Conservation (phyloP, 2,888 invertebrate genomes). For the Dendrolimus houi region DNA sequence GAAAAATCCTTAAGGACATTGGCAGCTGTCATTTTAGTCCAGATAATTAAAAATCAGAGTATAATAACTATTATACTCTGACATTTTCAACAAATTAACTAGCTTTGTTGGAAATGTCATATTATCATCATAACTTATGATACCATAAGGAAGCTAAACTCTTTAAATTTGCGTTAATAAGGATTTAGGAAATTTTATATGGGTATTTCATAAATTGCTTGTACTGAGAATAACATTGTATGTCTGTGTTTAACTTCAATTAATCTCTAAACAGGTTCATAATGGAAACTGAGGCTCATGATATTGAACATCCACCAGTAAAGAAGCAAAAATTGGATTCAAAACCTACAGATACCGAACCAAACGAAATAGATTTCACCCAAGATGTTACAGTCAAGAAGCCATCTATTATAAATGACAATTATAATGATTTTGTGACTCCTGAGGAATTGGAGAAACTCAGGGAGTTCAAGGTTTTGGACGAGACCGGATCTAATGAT, state of each 20-base stretch:
- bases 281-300: slow-evolving; percentile 23
- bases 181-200: neutral
- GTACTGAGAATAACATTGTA: too few species aligned
- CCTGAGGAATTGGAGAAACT: slow-evolving; percentile 48
- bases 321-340: slow-evolving; percentile 34
- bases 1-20: too few species aligned
- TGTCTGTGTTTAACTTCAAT: slow-evolving; percentile 15
- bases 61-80: too few species aligned
- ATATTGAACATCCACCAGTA: slow-evolving; percentile 22
- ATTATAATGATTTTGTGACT: slow-evolving; percentile 37
- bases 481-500: slow-evolving; percentile 61
- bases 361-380: slow-evolving; percentile 13
- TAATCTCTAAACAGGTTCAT: slow-evolving; percentile 28
- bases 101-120: neutral
- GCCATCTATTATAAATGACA: slow-evolving; percentile 20
- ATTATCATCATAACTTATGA: neutral
- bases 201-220: too few species aligned
- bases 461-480: slow-evolving; percentile 58
- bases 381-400: slow-evolving; percentile 16
- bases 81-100: neutral
- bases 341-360: slow-evolving; percentile 1
- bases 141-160: too few species aligned
- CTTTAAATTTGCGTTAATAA: too few species aligned
- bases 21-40: too few species aligned
- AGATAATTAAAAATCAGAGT: too few species aligned